Evolutionary conservation across 2,797 vertebrate genomes (phyloP), one percentile per base, ranked within the genome.

Genomic region (Mallotus villosus): DNA sequence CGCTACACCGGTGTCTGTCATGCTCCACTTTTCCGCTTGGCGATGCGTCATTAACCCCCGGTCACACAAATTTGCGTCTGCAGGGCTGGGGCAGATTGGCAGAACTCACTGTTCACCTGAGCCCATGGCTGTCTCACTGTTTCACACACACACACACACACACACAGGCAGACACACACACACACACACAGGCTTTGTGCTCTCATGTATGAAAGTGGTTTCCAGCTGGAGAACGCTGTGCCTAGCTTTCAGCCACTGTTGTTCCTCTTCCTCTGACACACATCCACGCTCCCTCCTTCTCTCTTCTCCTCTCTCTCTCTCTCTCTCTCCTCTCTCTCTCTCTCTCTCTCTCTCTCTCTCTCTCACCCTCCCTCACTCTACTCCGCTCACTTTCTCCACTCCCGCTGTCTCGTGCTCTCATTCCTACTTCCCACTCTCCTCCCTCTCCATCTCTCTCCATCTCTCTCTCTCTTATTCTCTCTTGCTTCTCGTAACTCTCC

Each of bases 211-310:
- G 71, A 85, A 74, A 87, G 82, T 78, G 75, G 37, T 84, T 77
- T 86, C 68, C 74, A 78, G 69, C 73, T 75, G 69, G 88, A 82
- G 78, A 84, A 74, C 75, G 78, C 73, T 63, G 57, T 71, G 78
- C 73, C 84, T 82, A 75, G 80, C 79, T 81, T 88, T 85, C 84
- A 82, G 75, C 83, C 73, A 67, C 76, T 59, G 62, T 76, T 63
- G 72, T 83, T 68, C 71, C 34, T 68, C 67, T 55, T 75, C 63
- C 61, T 49, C 77, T 81, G 85, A 87, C 83, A 85, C 76, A 82
- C 75, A 82, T 67, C 69, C 58, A 75, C 46, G 80, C 74, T 71
- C 67, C 76, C 59, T 29, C 46, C 53, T 29, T 74, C 73, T 77
- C 67, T 57, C 17, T 21, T 57, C n/a, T 1, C 21, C 63, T 21